Percentiles rank a stretch among this genome's conserved stretches.
Evolutionary conservation across 1,140 invertebrate genomes (phyloP).

Genomic region (Lethrus apterus): DNA sequence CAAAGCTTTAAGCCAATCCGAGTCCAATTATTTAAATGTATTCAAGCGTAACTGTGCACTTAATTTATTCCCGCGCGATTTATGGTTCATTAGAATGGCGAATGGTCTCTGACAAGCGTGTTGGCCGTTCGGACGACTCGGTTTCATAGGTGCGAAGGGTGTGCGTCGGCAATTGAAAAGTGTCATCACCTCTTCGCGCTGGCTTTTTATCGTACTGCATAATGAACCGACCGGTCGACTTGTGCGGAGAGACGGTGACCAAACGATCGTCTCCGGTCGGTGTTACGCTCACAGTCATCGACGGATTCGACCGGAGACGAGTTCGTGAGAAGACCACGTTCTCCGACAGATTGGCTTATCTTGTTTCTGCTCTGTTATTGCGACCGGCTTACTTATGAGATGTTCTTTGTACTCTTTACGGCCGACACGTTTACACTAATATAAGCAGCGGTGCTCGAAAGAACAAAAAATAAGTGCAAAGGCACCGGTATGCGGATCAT

Average conservation of each 20-base stretch:
- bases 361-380: constrained; percentile 28
- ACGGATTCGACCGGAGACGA: constrained; percentile 19
- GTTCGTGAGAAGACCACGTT: constrained; percentile 28
- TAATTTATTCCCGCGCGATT: too few relatives aligned
- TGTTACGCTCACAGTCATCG: constrained; percentile 3
- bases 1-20: too few relatives aligned
- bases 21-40: too few relatives aligned
- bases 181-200: constrained; percentile 19
- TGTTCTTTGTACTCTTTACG: constrained; percentile 28
- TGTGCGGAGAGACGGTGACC: constrained; percentile 11
- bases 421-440: constrained; percentile 23
- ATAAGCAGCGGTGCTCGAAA: constrained; percentile 13
- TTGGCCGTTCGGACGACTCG: too few relatives aligned
- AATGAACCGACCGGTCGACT: constrained; percentile 23
- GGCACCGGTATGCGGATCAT: constrained; percentile 4
- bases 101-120: too few relatives aligned
- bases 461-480: constrained; percentile 6
- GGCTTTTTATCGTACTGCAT: constrained; percentile 24
- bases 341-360: constrained; percentile 28
- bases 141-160: constrained; percentile 21
- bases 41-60: too few relatives aligned
- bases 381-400: constrained; percentile 28
- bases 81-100: too few relatives aligned
- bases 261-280: background rate
- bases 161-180: constrained; percentile 22